phyloP scores from a whole-genome alignment of 2,888 invertebrate species.

The Macaria liturata region DNA sequence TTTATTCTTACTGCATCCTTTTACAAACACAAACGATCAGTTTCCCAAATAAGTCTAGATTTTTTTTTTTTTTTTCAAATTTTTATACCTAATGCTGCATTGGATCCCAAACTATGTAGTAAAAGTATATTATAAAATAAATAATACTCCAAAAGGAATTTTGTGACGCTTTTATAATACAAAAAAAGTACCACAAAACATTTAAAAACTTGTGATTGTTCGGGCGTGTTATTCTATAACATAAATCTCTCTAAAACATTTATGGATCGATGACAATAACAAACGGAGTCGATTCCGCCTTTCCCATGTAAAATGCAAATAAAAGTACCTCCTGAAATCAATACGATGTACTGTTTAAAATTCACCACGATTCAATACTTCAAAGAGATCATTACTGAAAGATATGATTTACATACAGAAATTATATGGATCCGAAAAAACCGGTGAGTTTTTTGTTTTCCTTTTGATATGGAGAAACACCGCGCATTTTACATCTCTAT shows the following conservation, averaged over 20 bases:
- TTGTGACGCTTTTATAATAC: too few relatives aligned
- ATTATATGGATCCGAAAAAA: slow-evolving; percentile 7
- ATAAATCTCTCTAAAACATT: not conserved
- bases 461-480: too few relatives aligned
- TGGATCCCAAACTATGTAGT: too few relatives aligned
- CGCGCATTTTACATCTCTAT: too few relatives aligned
- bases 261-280: slow-evolving; percentile 12
- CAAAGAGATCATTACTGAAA: slow-evolving; percentile 64
- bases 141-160: too few relatives aligned
- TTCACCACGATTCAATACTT: slow-evolving; percentile 60
- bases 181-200: not conserved
- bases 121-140: too few relatives aligned
- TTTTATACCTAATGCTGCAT: too few relatives aligned
- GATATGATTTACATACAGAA: slow-evolving; percentile 45
- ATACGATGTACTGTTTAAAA: slow-evolving; percentile 60
- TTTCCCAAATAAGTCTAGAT: too few relatives aligned
- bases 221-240: not conserved
- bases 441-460: slow-evolving; percentile 4
- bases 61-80: too few relatives aligned
- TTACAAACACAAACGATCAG: too few relatives aligned
- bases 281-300: slow-evolving; percentile 38
- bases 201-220: not conserved
- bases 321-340: slow-evolving; percentile 57
- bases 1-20: too few relatives aligned
- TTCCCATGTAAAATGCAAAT: slow-evolving; percentile 69